Percentiles rank a stretch among this genome's conserved stretches.
Conservation (phyloP, 2,113 vertebrate species). For the Seriola dumerili region DNA sequence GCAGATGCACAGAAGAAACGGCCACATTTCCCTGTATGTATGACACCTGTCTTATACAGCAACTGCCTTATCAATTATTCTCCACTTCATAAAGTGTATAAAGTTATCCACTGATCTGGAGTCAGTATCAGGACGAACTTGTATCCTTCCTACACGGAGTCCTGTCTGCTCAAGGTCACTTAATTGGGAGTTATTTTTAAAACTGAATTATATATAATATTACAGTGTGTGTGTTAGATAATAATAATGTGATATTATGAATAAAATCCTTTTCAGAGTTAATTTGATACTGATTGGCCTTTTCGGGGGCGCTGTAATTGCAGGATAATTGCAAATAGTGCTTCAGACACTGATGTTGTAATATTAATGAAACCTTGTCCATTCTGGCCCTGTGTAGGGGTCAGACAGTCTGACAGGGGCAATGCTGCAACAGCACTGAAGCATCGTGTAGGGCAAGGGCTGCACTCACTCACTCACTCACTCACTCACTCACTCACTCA, state of each 20-base stretch:
- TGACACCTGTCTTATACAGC: not conserved
- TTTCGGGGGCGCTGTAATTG: not conserved
- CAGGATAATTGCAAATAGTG: not conserved
- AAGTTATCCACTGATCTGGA: not conserved
- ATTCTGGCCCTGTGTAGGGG: not conserved
- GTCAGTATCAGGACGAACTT: conserved; percentile 7
- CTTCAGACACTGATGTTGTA: not conserved
- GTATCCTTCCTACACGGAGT: not conserved
- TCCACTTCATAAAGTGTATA: not conserved
- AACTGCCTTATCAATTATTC: not conserved
- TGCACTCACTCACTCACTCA: not conserved
- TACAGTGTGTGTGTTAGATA: not conserved
- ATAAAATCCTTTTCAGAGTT: not conserved
- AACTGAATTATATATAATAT: not conserved
- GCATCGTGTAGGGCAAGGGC: not conserved
- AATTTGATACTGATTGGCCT: not conserved
- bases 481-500: too few relatives aligned
- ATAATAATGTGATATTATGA: not conserved
- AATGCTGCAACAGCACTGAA: not conserved
- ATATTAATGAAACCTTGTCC: conserved; percentile 1
- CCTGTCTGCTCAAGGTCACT: not conserved
- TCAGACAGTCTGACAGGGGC: conserved; percentile 1
- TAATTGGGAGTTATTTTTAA: not conserved
- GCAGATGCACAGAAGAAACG: conserved; percentile 15
- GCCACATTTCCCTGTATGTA: not conserved